A percentile compares a stretch with the other conserved stretches of the same genome.
These are phyloP conservation scores for Helicoverpa zea DNA, from an alignment of 1,140 invertebrate species.

Conservation along the genomic window DNA sequence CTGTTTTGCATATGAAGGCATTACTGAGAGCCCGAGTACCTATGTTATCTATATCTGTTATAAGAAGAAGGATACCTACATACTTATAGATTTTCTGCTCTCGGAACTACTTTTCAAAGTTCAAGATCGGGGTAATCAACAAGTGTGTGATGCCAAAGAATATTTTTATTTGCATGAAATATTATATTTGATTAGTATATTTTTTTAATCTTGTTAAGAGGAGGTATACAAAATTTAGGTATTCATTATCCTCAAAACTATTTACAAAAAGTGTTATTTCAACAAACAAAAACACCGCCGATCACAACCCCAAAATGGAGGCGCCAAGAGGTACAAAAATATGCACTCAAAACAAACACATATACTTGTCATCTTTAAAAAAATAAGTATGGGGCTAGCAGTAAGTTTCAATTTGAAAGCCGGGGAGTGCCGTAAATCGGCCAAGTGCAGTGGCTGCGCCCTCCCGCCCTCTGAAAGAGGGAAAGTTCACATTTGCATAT, in stretches of 20 bases:
- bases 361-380: conserved; percentile 27
- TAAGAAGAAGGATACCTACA: no score
- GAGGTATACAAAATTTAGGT: no score
- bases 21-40: not conserved
- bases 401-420: conserved; percentile 73
- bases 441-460: conserved; percentile 74
- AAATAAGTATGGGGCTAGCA: conserved; percentile 44
- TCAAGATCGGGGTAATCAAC: not conserved
- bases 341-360: not conserved
- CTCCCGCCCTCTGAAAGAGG: conserved; percentile 68
- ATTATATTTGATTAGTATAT: not conserved
- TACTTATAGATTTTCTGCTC: no score
- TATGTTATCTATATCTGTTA: no score
- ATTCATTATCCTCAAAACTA: not conserved
- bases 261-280: not conserved
- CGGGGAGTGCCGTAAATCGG: conserved; percentile 79
- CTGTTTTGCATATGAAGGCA: not conserved
- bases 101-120: not conserved
- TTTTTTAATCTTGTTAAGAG: no score
- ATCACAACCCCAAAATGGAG: not conserved
- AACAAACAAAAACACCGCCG: not conserved
- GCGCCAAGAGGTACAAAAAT: not conserved
- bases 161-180: not conserved
- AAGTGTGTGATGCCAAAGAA: not conserved
- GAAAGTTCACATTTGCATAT: conserved; percentile 85